Percentiles rank a stretch among this genome's conserved stretches.
Evolutionary conservation across 2,888 invertebrate genomes (phyloP).

Genomic region (Drosophila cognata): DNA sequence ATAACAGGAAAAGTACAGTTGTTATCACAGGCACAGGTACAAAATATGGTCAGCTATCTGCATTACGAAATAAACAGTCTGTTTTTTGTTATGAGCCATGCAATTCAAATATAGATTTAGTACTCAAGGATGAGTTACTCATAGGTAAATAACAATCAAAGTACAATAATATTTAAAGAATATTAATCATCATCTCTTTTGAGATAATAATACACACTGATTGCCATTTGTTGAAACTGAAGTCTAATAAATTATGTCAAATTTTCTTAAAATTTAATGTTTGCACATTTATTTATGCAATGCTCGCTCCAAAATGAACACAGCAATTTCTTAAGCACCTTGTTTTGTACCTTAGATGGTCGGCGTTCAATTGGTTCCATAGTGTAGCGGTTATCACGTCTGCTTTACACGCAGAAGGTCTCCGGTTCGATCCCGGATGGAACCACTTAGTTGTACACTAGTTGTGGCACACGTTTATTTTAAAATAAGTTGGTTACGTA

Average conservation of each 20-base stretch:
- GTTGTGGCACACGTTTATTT: no score
- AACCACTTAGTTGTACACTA: slow-evolving; percentile 80
- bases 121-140: not conserved
- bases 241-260: slow-evolving; percentile 1
- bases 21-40: slow-evolving; percentile 31
- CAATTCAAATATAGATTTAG: slow-evolving; percentile 16
- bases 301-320: not conserved
- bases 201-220: not conserved
- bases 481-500: not conserved
- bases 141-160: not conserved
- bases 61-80: slow-evolving; percentile 29
- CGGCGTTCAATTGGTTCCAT: slow-evolving; percentile 80
- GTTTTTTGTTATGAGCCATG: slow-evolving; percentile 26
- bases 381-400: slow-evolving; percentile 86
- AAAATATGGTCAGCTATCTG: slow-evolving; percentile 18
- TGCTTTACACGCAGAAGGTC: slow-evolving; percentile 86
- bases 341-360: not conserved
- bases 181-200: not conserved
- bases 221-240: not conserved
- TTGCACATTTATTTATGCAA: not conserved
- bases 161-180: not conserved
- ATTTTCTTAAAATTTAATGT: not conserved
- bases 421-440: slow-evolving; percentile 86
- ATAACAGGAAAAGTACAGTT: slow-evolving; percentile 32
- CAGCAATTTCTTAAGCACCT: not conserved